Evolutionary conservation across 1,140 invertebrate genomes (phyloP), one percentile per base, ranked within the genome.

Genomic region (Hyles euphorbiae): DNA sequence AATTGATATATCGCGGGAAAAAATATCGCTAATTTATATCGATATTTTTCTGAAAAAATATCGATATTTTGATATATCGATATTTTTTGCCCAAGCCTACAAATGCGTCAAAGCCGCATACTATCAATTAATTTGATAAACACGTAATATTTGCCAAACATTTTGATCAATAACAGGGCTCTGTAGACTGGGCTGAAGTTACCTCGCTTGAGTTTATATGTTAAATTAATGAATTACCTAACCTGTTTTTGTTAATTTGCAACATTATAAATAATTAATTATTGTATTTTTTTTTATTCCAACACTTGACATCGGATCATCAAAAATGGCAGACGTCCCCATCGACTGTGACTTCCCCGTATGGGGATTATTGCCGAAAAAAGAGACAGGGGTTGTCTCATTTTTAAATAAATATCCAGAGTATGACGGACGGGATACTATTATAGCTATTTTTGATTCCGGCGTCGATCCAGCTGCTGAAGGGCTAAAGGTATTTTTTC

Each of bases 381-480:
- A 96, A 90, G 98, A 99, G 90, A 99, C 98, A 53, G 96, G 96
- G 56, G 95, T 98, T 32, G 90, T 93, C 34, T 92, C 93, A 57
- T 99, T 99, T 90, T 78, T 99, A 32, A 93, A 91, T 66, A 98
- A 98, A 90, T 94, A 98, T 91, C 97, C 98, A 0, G 91, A 94
- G 61, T 98, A 96, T 87, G 98, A 99, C 93, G 98, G 98, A 6
- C 92, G 96, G 79, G 95, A 94, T 77, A 93, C 96, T 40, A 90
- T 95, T 67, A 98, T 99, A 79, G 98, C 98, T 46, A 97, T 99
- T 79, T 94, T 99, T 62, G 98, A 99, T 90, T 98, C 98, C 36
- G 98, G 98, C 11, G 95, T 99, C 58, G 98, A 99, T 92, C 98
- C 98, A 44, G 96, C 96, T 49, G 97, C 97, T 10, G 92, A 94